Base-by-base conservation (phyloP, 2,888 invertebrate species). In the Lypha dubia region DNA sequence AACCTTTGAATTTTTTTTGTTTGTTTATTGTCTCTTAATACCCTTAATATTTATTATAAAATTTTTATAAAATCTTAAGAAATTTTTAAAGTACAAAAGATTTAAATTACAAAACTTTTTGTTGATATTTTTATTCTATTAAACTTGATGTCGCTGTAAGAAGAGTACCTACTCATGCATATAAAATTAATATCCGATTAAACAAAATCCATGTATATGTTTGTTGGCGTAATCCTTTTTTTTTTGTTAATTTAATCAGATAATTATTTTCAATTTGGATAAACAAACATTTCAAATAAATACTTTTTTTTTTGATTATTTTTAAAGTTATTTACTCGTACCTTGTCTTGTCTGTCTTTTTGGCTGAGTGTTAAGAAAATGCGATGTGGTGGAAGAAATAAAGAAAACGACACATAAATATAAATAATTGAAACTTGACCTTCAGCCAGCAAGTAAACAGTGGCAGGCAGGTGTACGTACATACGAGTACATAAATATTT, bases 21-120 rank as follows among this genome's bases (percentile, higher is more conserved):
- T 8, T 17, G 13, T 32, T 4, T 1, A 17, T 17, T n/a, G n/a
- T 20, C 24, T 24, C 1, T 51, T 51, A 41, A 38, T 70, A 56
- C 35, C 44, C 41, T 28, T 56, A 79, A 63, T 58, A 17, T 35
- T 67, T 13, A 32, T 51, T 28, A 5, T 35, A 15, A 24, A 5
- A 28, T 15, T 56, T 56, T 74, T 44, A 22, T 22, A n/a, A 38
- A 35, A 38, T 53, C 24, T 24, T 35, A n/a, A 22, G 15, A 3
- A 20, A n/a, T 32, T 15, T 51, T 38, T 17, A 22, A 65, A 51
- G 35, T 17, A 22, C 24, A 38, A 32, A 65, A 58, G 82, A 82
- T 73, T 82, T 71, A 76, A 83, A 83, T 83, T 77, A 83, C 82
- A 83, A 51, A 60, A 49, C 46, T 62, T 67, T 60, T 41, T 1